These are phyloP conservation scores for Luperina testacea DNA, from an alignment of 2,888 invertebrate genomes.

Conservation along the genomic window DNA sequence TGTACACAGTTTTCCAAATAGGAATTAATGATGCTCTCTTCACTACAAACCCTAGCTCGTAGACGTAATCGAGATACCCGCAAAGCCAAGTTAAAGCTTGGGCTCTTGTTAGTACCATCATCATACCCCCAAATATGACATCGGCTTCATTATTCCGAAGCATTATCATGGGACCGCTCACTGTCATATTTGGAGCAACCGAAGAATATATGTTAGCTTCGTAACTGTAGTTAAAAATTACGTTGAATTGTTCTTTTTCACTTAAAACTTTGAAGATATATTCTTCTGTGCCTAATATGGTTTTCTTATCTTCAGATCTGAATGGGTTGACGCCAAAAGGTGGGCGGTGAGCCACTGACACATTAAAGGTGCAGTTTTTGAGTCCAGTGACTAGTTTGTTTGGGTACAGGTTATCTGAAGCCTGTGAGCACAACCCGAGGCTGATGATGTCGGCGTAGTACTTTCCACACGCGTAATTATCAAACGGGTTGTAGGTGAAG, in stretches of 20 bases:
- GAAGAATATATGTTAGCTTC: slow-evolving; percentile 37
- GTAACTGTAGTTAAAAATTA: slow-evolving; percentile 51
- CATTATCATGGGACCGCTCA: slow-evolving; percentile 55
- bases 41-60: slow-evolving; percentile 71
- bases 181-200: slow-evolving; percentile 53
- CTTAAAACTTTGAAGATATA: slow-evolving; percentile 50
- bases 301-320: slow-evolving; percentile 22
- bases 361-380: slow-evolving; percentile 74
- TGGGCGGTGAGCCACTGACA: slow-evolving; percentile 73
- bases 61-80: slow-evolving; percentile 68
- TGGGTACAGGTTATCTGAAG: slow-evolving; percentile 66
- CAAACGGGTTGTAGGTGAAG: slow-evolving; percentile 79
- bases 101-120: slow-evolving; percentile 54
- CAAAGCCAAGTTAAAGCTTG: slow-evolving; percentile 68
- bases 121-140: slow-evolving; percentile 62
- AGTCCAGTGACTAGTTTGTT: slow-evolving; percentile 72
- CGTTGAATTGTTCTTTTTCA: slow-evolving; percentile 53
- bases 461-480: slow-evolving; percentile 79
- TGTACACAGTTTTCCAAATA: slow-evolving; percentile 70
- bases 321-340: slow-evolving; percentile 70
- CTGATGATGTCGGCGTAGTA: slow-evolving; percentile 72
- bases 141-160: slow-evolving; percentile 67
- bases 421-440: slow-evolving; percentile 72
- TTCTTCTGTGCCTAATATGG: slow-evolving; percentile 59
- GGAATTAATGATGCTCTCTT: slow-evolving; percentile 65